Evolutionary conservation across 2,888 invertebrate species (phyloP).

Genomic region (Rhopalosiphum nymphaeae): DNA sequence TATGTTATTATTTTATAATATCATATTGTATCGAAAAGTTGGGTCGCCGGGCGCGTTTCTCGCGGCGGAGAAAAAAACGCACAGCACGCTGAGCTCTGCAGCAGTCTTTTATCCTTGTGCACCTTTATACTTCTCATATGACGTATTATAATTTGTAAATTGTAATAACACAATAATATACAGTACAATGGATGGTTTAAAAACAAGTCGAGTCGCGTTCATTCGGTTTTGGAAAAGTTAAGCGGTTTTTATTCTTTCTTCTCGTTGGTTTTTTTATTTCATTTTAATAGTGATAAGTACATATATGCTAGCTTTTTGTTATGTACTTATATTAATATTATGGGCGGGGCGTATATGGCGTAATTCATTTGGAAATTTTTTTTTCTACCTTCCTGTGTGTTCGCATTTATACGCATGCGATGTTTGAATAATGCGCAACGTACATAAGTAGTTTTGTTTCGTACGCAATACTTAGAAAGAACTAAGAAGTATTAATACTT

Average conservation of each 20-base stretch:
- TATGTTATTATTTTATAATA: neutral
- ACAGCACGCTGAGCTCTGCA: neutral
- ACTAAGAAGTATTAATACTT: neutral
- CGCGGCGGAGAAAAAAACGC: conserved; percentile 11
- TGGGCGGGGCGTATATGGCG: neutral
- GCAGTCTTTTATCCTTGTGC: neutral
- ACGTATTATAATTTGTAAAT: neutral
- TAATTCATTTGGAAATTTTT: neutral
- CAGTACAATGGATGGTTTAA: neutral
- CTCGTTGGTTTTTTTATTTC: neutral
- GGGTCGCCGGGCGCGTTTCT: conserved; percentile 2
- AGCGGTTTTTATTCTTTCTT: neutral
- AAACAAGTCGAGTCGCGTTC: conserved; percentile 4
- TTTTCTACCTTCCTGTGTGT: neutral
- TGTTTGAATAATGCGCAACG: neutral
- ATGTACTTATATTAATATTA: neutral
- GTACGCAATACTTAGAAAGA: neutral
- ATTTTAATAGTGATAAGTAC: neutral
- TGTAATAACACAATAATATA: neutral
- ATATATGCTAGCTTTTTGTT: neutral
- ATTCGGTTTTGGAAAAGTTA: conserved; percentile 12
- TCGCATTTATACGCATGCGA: neutral
- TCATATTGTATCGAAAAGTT: neutral
- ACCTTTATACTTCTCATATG: neutral
- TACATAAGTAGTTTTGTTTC: neutral